Evolutionary conservation across 2,888 invertebrate genomes (phyloP).

Genomic region (Linnaemya vulpina): DNA sequence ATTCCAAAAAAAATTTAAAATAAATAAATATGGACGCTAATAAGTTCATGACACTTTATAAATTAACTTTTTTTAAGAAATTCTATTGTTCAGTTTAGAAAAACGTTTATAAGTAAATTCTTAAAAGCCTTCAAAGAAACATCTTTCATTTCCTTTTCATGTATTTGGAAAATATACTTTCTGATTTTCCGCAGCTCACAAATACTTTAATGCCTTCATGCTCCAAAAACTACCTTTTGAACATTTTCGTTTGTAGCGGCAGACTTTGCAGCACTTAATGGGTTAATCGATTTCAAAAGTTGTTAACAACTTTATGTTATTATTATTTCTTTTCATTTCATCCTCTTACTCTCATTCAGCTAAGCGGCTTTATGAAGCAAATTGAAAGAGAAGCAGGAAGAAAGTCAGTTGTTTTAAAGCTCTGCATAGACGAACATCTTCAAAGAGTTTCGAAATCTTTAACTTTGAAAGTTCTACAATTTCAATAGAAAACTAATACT

Average conservation of each 20-base stretch:
- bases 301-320: slow-evolving; percentile 16
- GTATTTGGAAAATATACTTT: background rate
- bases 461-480: slow-evolving; percentile 14
- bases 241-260: background rate
- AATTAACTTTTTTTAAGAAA: too few species aligned
- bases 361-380: slow-evolving; percentile 25
- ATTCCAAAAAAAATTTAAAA: too few species aligned
- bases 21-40: too few species aligned
- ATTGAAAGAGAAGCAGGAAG: background rate
- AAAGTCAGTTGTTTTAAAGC: slow-evolving; percentile 34
- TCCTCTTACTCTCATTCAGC: slow-evolving; percentile 32
- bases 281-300: slow-evolving; percentile 30
- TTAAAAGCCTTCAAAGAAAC: too few species aligned
- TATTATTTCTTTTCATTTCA: slow-evolving; percentile 18
- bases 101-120: too few species aligned
- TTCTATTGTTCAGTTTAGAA: too few species aligned
- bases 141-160: too few species aligned
- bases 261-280: background rate
- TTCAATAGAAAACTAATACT: slow-evolving; percentile 30
- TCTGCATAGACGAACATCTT: slow-evolving; percentile 26
- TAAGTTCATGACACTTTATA: too few species aligned
- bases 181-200: background rate
- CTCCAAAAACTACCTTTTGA: background rate
- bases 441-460: slow-evolving; percentile 37
- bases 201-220: background rate